phyloP scores from a whole-genome alignment of 2,113 vertebrate genomes.

The Hemiscyllium ocellatum region DNA sequence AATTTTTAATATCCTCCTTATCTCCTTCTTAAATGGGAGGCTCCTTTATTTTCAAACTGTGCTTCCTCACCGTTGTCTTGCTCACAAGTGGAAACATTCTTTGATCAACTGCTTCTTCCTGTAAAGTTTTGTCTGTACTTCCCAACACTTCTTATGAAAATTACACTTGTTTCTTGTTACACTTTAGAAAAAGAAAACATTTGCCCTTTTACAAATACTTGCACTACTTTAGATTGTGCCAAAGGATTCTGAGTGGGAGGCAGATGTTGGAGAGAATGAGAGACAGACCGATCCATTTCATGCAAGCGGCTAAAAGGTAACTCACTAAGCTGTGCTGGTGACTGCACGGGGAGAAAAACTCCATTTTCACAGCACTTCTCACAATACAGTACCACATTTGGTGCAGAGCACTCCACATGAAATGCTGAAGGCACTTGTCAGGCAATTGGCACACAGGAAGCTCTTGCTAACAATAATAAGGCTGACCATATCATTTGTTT shows the following conservation, averaged over 20 bases:
- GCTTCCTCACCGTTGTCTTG: too few relatives aligned
- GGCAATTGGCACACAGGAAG: not conserved
- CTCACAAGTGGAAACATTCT: too few relatives aligned
- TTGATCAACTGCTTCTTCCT: not conserved
- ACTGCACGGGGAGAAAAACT: not conserved
- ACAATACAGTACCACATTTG: not conserved
- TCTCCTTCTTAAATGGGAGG: too few relatives aligned
- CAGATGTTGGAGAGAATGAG: not conserved
- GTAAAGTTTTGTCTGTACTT: not conserved
- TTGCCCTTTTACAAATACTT: not conserved
- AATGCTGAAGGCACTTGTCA: not conserved
- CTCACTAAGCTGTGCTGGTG: not conserved
- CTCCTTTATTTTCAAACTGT: too few relatives aligned
- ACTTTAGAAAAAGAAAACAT: not conserved
- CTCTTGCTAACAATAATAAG: not conserved
- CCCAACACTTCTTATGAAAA: not conserved
- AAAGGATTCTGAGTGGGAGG: not conserved
- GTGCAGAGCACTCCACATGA: too few relatives aligned
- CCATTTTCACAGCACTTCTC: not conserved
- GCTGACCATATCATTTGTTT: not conserved
- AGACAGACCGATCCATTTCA: not conserved
- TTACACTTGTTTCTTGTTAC: not conserved
- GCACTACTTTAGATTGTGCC: not conserved
- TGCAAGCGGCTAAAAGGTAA: not conserved
- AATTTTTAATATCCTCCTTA: too few relatives aligned